phyloP scores from a whole-genome alignment of 2,888 invertebrate genomes.

The Pardosa pseudoannulata region DNA sequence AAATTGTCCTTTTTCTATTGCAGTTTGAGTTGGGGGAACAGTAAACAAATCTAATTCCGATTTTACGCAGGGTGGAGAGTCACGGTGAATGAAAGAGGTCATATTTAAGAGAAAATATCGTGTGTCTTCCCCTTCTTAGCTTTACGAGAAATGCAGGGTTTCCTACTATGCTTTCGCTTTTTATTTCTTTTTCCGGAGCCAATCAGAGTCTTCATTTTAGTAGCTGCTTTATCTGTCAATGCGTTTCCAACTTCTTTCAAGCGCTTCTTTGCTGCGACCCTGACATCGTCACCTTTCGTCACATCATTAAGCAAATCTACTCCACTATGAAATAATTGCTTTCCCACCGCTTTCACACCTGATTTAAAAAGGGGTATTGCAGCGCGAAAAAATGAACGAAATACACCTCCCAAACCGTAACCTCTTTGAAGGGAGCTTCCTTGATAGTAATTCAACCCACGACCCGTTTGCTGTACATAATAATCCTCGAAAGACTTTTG shows the following conservation, averaged over 20 bases:
- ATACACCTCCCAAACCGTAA: conserved; percentile 28
- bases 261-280: neutral
- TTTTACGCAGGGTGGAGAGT: conserved; percentile 12
- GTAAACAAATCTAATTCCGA: conserved; percentile 30
- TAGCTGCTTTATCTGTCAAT: neutral
- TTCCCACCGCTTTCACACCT: conserved; percentile 33
- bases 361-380: conserved; percentile 13
- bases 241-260: neutral
- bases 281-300: conserved; percentile 10
- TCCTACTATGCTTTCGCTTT: neutral
- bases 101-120: neutral
- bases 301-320: too few species aligned
- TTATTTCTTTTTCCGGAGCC: neutral
- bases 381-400: conserved; percentile 25
- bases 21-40: conserved; percentile 6
- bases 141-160: neutral
- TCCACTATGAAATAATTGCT: too few species aligned
- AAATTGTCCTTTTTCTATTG: conserved; percentile 36
- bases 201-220: neutral
- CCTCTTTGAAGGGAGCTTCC: conserved; percentile 25
- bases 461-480: conserved; percentile 18
- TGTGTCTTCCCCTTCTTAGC: neutral
- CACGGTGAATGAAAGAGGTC: conserved; percentile 11
- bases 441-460: conserved; percentile 24
- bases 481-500: conserved; percentile 21